Conservation (phyloP, 1,140 invertebrate genomes). For the Pogonognathellus flavescens region DNA sequence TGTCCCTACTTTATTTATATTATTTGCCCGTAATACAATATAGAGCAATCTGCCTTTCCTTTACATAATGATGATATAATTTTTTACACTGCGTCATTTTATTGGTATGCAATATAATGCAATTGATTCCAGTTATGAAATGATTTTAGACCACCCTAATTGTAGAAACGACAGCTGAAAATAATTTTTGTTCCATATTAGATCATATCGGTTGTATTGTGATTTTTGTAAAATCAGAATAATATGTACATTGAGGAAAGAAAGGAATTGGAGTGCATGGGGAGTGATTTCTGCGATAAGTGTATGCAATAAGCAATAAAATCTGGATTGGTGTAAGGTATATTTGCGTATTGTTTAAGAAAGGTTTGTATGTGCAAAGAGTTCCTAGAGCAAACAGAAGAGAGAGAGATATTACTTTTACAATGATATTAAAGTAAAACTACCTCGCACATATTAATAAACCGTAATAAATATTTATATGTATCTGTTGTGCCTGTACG, state of each 20-base stretch:
- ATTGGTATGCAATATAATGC: too few relatives aligned
- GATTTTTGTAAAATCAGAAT: too few relatives aligned
- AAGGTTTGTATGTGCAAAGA: not conserved
- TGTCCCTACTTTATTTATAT: too few relatives aligned
- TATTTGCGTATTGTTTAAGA: not conserved
- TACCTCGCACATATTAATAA: not conserved
- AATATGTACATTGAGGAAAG: not conserved
- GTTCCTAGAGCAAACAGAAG: not conserved
- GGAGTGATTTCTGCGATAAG: constrained; percentile 22
- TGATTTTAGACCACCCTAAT: too few relatives aligned
- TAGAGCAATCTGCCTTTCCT: too few relatives aligned
- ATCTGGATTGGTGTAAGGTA: constrained; percentile 7
- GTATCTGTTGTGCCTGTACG: not conserved
- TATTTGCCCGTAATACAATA: too few relatives aligned
- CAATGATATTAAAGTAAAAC: constrained; percentile 13
- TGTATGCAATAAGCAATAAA: constrained; percentile 13
- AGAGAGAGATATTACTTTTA: not conserved
- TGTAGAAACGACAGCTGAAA: too few relatives aligned
- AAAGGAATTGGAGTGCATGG: not conserved
- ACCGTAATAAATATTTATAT: not conserved
- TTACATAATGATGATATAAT: too few relatives aligned
- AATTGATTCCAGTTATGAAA: too few relatives aligned
- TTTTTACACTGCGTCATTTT: too few relatives aligned
- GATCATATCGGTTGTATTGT: too few relatives aligned
- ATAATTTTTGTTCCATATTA: too few relatives aligned